phyloP scores from a whole-genome alignment of 2,888 invertebrate genomes.

The Ochropleura leucogaster region DNA sequence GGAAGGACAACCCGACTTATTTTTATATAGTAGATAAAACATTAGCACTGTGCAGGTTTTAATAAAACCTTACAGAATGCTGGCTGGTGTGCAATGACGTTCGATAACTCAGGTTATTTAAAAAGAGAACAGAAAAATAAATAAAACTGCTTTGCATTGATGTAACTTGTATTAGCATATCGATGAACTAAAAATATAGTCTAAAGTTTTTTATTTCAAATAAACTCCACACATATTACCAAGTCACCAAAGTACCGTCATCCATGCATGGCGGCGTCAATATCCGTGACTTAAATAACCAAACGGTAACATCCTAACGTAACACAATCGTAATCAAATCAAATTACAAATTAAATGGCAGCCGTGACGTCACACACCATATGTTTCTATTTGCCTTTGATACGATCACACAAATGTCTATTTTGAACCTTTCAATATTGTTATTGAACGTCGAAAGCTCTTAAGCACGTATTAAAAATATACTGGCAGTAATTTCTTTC shows the following conservation, averaged over 20 bases:
- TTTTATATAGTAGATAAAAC: no score
- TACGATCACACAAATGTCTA: slow-evolving; percentile 48
- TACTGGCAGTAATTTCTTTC: slow-evolving; percentile 30
- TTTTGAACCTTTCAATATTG: slow-evolving; percentile 27
- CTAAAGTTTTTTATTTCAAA: no score
- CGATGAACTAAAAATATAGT: no score
- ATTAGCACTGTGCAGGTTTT: background rate
- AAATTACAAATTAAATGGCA: slow-evolving; percentile 61
- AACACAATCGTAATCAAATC: slow-evolving; percentile 62
- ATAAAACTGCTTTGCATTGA: no score
- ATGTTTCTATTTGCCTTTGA: slow-evolving; percentile 58
- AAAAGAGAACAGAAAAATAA: no score
- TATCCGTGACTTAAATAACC: slow-evolving; percentile 5
- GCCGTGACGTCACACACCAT: slow-evolving; percentile 62
- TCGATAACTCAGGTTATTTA: no score
- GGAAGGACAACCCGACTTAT: no score
- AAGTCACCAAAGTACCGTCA: background rate
- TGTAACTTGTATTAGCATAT: no score
- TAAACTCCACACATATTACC: no score
- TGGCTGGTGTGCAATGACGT: no score
- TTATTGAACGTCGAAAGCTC: slow-evolving; percentile 20
- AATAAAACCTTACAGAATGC: no score
- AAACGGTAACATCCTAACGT: slow-evolving; percentile 38
- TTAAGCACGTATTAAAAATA: slow-evolving; percentile 18
- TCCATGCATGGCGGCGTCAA: slow-evolving; percentile 25